Conservation (phyloP, 2,797 vertebrate species). For the Cetoscarus ocellatus region DNA sequence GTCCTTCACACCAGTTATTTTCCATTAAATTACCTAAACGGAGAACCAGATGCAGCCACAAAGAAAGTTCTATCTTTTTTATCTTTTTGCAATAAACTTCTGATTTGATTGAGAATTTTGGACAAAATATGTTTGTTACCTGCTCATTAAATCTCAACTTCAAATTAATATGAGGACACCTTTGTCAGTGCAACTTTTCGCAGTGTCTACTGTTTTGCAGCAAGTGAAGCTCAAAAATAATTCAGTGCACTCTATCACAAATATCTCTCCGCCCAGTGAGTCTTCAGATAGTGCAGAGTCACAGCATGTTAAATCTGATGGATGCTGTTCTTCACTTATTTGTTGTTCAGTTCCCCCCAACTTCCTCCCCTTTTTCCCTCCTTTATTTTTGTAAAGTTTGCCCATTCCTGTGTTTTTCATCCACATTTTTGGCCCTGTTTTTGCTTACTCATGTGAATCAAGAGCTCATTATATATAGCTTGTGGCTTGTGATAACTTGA, state of each 20-base stretch:
- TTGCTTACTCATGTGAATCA: slow-evolving; percentile 32
- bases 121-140: neutral
- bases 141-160: slow-evolving; percentile 4
- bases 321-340: slow-evolving; percentile 5
- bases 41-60: neutral
- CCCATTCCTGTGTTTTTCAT: slow-evolving; percentile 31
- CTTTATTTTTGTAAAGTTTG: slow-evolving; percentile 10
- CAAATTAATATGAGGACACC: neutral
- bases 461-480: slow-evolving; percentile 49
- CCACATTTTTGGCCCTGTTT: slow-evolving; percentile 1
- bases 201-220: neutral
- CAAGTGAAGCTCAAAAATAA: neutral
- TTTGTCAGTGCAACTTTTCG: neutral
- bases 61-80: neutral
- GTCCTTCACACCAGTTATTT: too few relatives aligned
- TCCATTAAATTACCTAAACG: neutral
- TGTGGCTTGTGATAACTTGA: slow-evolving; percentile 46
- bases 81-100: too few relatives aligned
- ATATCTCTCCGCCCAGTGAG: slow-evolving; percentile 24
- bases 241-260: slow-evolving; percentile 7
- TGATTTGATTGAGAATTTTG: neutral
- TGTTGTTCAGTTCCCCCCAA: neutral
- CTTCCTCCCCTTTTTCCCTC: neutral
- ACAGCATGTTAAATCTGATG: neutral
- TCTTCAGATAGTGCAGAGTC: slow-evolving; percentile 17